These are phyloP conservation scores for Neoseiulus cucumeris DNA, from an alignment of 1,140 invertebrate species.

Conservation along the genomic window DNA sequence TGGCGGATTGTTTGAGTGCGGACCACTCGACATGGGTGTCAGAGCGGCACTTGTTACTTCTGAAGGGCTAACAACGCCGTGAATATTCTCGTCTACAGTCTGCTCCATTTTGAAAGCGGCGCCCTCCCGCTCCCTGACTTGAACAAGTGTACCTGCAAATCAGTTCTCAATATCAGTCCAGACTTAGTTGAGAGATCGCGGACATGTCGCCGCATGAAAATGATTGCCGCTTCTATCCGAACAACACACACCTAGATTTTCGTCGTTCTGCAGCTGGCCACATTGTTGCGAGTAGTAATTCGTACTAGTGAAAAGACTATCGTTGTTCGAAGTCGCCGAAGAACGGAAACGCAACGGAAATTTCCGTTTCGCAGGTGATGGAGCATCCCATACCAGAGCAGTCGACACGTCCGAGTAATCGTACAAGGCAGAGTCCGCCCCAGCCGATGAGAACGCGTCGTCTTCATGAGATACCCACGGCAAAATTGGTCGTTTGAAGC, in stretches of 20 bases:
- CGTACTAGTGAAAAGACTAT: no score
- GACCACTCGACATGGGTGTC: constrained; percentile 20
- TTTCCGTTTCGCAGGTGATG: background rate
- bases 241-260: no score
- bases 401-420: background rate
- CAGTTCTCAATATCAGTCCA: no score
- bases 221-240: no score
- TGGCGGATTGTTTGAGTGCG: constrained; percentile 32
- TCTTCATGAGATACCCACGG: constrained; percentile 2
- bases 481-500: background rate
- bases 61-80: constrained; percentile 14
- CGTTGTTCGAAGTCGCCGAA: no score
- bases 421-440: background rate
- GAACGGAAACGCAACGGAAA: background rate
- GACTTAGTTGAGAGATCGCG: no score
- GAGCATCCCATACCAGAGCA: constrained; percentile 1
- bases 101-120: background rate
- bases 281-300: no score
- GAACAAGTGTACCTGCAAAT: no score
- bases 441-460: background rate
- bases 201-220: no score
- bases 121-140: background rate
- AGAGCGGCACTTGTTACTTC: constrained; percentile 18
- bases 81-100: background rate
- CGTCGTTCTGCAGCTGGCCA: no score